Percentiles rank a stretch among this genome's conserved stretches.
phyloP scores from a whole-genome alignment of 1,140 invertebrate species.

The Microplitis demolitor region DNA sequence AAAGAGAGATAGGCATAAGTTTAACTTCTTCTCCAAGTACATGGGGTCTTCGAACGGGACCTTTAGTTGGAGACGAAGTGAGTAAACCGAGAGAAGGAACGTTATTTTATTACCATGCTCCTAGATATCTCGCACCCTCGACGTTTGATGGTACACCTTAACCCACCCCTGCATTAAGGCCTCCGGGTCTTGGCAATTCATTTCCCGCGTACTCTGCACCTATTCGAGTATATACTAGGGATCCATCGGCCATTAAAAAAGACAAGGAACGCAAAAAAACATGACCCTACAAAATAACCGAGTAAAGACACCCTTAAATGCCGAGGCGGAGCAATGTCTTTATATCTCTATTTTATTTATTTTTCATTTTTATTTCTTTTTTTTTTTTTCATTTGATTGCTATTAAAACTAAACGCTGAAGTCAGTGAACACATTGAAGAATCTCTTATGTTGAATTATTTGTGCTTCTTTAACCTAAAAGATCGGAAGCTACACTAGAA shows the following conservation, averaged over 20 bases:
- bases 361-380: background rate
- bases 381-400: background rate
- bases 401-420: background rate
- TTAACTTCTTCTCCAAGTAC: constrained; percentile 42
- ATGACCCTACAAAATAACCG: constrained; percentile 4
- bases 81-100: constrained; percentile 20
- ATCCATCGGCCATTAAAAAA: background rate
- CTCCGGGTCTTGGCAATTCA: constrained; percentile 35
- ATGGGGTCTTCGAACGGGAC: constrained; percentile 30
- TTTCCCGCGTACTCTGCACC: constrained; percentile 22
- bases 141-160: constrained; percentile 34
- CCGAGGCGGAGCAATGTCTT: background rate
- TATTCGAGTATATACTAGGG: background rate
- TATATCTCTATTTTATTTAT: background rate
- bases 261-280: background rate
- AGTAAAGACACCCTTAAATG: constrained; percentile 2
- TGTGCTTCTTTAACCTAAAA: background rate
- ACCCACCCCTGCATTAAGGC: constrained; percentile 11
- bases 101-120: constrained; percentile 53
- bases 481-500: background rate
- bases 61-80: constrained; percentile 36
- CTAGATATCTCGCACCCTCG: constrained; percentile 39
- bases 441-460: background rate
- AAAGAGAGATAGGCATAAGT: constrained; percentile 29
- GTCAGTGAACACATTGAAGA: background rate